Evolutionary conservation across 2,113 vertebrate species (phyloP).

Genomic region (Periophthalmus modestus): DNA sequence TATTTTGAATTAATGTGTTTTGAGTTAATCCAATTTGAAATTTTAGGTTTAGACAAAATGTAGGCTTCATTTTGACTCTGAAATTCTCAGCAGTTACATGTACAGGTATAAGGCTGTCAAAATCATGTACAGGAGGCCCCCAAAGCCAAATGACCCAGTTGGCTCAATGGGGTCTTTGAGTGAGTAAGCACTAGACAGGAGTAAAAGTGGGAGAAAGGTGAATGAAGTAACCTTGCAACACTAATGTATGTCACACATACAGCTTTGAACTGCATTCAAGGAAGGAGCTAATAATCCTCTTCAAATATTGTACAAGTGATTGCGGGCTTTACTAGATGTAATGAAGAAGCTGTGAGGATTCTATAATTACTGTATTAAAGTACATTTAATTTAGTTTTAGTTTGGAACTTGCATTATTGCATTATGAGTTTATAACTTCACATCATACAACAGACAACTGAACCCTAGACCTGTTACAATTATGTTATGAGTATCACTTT

Average conservation of each 20-base stretch:
- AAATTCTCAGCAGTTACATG: neutral
- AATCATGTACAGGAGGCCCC: slow-evolving; percentile 5
- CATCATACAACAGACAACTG: too few species aligned
- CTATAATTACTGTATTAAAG: neutral
- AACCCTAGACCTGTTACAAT: too few species aligned
- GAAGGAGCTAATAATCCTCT: neutral
- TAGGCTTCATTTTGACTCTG: neutral
- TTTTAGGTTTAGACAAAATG: neutral
- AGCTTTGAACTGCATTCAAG: neutral
- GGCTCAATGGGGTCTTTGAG: slow-evolving; percentile 15
- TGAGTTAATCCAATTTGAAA: neutral
- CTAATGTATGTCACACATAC: neutral
- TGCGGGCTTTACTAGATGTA: neutral
- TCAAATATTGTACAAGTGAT: neutral
- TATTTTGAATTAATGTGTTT: neutral
- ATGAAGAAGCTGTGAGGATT: neutral
- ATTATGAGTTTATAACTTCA: too few species aligned
- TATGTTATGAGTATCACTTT: too few species aligned
- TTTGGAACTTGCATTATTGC: too few species aligned
- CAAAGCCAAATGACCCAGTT: slow-evolving; percentile 32
- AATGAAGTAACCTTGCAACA: neutral
- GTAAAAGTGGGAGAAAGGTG: slow-evolving; percentile 16
- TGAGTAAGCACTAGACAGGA: neutral
- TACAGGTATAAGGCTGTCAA: neutral
- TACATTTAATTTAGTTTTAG: too few species aligned